Base-by-base conservation (phyloP, 2,797 vertebrate species). In the Parambassis ranga region DNA sequence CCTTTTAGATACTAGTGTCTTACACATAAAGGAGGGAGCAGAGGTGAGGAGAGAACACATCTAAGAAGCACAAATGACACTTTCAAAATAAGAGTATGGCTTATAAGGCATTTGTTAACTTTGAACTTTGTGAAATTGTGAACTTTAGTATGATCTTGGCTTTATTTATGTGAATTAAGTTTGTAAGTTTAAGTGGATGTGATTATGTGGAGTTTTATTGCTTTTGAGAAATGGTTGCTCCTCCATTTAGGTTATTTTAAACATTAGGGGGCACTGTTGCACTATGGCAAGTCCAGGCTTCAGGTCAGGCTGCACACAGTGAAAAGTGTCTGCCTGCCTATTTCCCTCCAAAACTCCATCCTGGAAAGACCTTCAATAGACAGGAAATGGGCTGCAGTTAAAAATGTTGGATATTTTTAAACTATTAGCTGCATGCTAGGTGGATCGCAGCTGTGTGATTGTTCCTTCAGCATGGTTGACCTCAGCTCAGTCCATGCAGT, bases 261-360 rank as follows among this genome's bases (percentile, higher is more conserved):
- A 51, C 90, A 69, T 72, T 37, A 69, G 90, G 79, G 81, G 89
- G 85, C 89, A 82, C 78, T 90, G 82, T 87, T 83, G 83, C 65
- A 60, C 71, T 70, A 75, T 16, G 6, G 2, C 42, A 18, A 32
- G 20, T 3, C 22, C 8, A 9, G 32, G 3, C 36, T 10, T 4
- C 1, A 16, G 27, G 30, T 31, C 8, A 28, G 9, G 14, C 36
- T 70, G 55, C 38, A 57, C 3, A 36, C 18, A 60, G 18, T 24
- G 31, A 57, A 44, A 68, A 20, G 0, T 2, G 32, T 71, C 22
- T 48, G 62, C 22, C 41, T 24, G 35, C 41, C 43, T 72, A 33
- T 47, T 76, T 74, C 72, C 64, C 75, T 77, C 79, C 65, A 78
- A 83, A 86, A 67, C 65, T 52, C 58, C 57, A 28, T 48, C 39